Base-by-base conservation (phyloP, 2,888 invertebrate genomes). In the Epicampocera succincta region DNA sequence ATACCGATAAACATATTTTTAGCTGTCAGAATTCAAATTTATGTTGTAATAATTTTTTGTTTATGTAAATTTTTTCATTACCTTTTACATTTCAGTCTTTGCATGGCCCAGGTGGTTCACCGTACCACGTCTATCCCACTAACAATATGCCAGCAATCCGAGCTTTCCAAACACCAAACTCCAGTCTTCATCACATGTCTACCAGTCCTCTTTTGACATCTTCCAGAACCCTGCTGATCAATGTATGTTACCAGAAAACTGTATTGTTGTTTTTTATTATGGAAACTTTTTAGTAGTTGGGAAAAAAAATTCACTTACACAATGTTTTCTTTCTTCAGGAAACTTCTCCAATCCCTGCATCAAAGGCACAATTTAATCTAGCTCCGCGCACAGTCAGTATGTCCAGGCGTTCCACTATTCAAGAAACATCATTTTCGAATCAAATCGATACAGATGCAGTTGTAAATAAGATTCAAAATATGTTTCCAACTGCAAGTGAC, bases 401-500 rank as follows among this genome's bases (percentile, higher is more conserved):
- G 84, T 90, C 90, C n/a, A 87, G 89, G 0, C 90, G 90, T 11
- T 89, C 90, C 46, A 90, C 90, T n/a, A 90, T 90, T 33, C 93
- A 94, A 85, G 95, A 95, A 87, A 94, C 94, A 3, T 93, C 94
- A 63, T 92, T 93, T 75, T 93, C 92, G 0, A 92, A 93, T 80
- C 93, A 92, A 66, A 92, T 92, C 8, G 95, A 96, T 83, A 93
- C 94, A 0, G 96, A 96, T 85, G 93, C 94, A 8, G 93, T 95
- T 75, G 95, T 96, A 13, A 92, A 94, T 48, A 96, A 96, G 91
- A 96, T 97, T 86, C 94, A 95, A 87, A 94, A 96, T 56, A 95
- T 97, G 94, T 97, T 98, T 89, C 97, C 97, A 2, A 97, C 97
- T 8, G 97, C 97, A 68, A 94, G 95, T 80, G 97, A 97, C 87